These are phyloP conservation scores for Tetropium fuscum DNA, from an alignment of 2,888 invertebrate genomes.

Conservation along the genomic window DNA sequence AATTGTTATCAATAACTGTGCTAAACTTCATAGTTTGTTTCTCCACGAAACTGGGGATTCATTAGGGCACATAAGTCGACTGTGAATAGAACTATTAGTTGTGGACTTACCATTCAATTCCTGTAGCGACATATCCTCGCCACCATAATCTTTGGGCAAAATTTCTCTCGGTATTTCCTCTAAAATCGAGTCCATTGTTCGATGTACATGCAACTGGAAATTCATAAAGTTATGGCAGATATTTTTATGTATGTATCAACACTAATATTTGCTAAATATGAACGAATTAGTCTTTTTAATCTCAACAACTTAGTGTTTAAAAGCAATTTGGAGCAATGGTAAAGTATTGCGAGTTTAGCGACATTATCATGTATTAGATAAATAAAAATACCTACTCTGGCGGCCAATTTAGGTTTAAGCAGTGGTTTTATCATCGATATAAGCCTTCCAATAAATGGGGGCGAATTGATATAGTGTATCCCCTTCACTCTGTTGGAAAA, in stretches of 20 bases:
- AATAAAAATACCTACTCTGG: neutral
- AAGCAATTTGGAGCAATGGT: no score
- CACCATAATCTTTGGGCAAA: slow-evolving; percentile 53
- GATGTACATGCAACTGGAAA: slow-evolving; percentile 49
- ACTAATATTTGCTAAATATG: no score
- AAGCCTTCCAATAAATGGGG: slow-evolving; percentile 56
- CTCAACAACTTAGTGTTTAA: no score
- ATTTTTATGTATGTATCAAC: no score
- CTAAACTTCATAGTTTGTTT: no score
- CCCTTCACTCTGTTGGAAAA: slow-evolving; percentile 63
- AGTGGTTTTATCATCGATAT: slow-evolving; percentile 64
- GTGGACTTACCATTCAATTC: slow-evolving; percentile 70
- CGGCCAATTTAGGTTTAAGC: slow-evolving; percentile 64
- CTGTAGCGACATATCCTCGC: slow-evolving; percentile 64
- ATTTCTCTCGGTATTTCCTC: slow-evolving; percentile 43
- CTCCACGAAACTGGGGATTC: no score
- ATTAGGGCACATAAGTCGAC: no score
- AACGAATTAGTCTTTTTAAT: no score
- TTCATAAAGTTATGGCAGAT: no score
- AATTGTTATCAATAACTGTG: no score
- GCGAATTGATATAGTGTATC: slow-evolving; percentile 67
- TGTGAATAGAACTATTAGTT: no score
- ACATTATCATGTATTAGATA: neutral
- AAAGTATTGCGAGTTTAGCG: neutral
- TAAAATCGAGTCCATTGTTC: slow-evolving; percentile 36